Conservation (phyloP, 2,797 vertebrate species). For the Mormyrus hasselquistii region DNA sequence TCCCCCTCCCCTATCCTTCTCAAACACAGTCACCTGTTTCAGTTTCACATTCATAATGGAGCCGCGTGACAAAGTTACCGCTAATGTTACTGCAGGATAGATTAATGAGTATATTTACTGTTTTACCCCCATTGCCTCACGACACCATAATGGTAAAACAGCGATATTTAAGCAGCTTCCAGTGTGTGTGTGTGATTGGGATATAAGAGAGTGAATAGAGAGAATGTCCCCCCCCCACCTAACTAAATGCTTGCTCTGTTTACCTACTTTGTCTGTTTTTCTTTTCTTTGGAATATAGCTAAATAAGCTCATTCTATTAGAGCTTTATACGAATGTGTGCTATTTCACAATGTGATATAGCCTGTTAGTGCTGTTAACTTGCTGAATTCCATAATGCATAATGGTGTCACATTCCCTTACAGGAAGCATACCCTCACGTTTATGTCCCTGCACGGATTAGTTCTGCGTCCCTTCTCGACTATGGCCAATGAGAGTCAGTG, state of each 20-base stretch:
- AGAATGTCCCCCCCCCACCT: background rate
- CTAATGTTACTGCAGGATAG: background rate
- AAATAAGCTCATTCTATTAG: background rate
- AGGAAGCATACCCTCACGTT: background rate
- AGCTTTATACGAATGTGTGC: background rate
- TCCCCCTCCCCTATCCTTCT: too few species aligned
- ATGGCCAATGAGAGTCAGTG: background rate
- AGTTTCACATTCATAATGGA: background rate
- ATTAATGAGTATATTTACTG: background rate
- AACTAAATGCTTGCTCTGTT: background rate
- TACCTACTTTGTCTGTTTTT: background rate
- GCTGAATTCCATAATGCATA: background rate
- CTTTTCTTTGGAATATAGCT: background rate
- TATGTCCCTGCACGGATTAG: background rate
- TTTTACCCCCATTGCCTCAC: background rate
- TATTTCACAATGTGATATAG: background rate
- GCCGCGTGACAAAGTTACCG: background rate
- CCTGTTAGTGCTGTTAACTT: background rate
- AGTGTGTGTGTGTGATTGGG: background rate
- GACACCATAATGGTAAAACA: background rate
- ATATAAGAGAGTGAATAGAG: background rate
- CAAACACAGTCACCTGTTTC: too few species aligned
- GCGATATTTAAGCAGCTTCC: background rate
- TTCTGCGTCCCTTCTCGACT: background rate
- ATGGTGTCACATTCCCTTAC: background rate